phyloP scores from a whole-genome alignment of 2,888 invertebrate species.

The Rotaria sp. region DNA sequence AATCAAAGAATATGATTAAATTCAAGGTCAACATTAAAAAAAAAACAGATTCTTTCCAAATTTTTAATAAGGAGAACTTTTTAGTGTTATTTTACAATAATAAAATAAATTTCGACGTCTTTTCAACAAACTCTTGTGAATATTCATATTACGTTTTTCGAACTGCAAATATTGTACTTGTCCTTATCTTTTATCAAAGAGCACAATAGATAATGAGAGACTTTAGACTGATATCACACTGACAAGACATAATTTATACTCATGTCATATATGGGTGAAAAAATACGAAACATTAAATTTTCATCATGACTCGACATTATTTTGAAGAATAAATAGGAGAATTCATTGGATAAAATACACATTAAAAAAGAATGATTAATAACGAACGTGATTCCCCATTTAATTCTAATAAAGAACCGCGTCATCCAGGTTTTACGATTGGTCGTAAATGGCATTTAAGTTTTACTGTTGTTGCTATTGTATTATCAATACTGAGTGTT shows the following conservation, averaged over 20 bases:
- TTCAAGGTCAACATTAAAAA: no score
- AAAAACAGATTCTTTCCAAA: no score
- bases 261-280: neutral
- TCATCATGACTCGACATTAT: neutral
- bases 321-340: neutral
- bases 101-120: no score
- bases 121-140: no score
- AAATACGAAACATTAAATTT: neutral
- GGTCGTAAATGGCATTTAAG: neutral
- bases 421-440: neutral
- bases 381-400: neutral
- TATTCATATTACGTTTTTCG: no score
- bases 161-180: neutral
- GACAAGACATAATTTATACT: neutral
- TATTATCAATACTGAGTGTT: neutral
- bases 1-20: no score
- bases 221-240: neutral
- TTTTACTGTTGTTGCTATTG: neutral
- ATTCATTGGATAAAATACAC: neutral
- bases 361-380: neutral
- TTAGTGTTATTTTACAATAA: no score
- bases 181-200: neutral
- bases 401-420: neutral
- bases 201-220: neutral
- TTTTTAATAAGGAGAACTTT: no score